phyloP scores from a whole-genome alignment of 1,140 invertebrate species.

The Tyrophagus putrescentiae region DNA sequence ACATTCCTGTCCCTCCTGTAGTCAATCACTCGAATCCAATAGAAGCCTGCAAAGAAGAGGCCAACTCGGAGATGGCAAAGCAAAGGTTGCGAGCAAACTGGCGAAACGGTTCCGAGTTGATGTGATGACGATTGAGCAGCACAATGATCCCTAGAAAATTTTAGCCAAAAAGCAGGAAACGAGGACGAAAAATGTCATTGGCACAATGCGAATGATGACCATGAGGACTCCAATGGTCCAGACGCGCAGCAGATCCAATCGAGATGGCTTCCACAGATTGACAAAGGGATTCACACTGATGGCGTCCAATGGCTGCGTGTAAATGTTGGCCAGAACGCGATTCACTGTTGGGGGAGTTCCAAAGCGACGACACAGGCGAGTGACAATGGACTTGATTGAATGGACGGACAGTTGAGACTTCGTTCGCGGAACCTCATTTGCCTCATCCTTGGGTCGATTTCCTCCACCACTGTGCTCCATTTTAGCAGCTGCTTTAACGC shows the following conservation, averaged over 20 bases:
- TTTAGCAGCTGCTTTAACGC: too few relatives aligned
- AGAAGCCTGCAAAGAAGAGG: slow-evolving; percentile 9
- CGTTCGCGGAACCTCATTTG: too few relatives aligned
- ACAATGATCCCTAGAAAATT: background rate
- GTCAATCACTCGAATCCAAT: slow-evolving; percentile 19
- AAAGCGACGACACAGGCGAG: too few relatives aligned
- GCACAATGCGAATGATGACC: background rate
- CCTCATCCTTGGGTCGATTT: too few relatives aligned
- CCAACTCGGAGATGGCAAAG: background rate
- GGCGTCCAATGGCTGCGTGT: background rate
- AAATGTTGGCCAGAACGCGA: background rate
- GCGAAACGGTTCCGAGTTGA: background rate
- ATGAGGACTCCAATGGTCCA: background rate
- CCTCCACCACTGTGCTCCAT: too few relatives aligned
- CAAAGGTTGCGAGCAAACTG: background rate
- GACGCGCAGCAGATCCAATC: background rate
- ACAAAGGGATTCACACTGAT: slow-evolving; percentile 3
- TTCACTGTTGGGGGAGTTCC: slow-evolving; percentile 10
- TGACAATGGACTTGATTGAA: too few relatives aligned
- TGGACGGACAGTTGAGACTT: too few relatives aligned
- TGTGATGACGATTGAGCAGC: background rate
- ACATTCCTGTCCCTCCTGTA: background rate
- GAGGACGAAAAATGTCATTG: background rate
- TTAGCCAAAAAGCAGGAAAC: background rate
- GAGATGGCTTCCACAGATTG: background rate